Percentiles rank a stretch among this genome's conserved stretches.
These are phyloP conservation scores for Gobio occitaniae DNA, from an alignment of 2,797 vertebrate genomes.

Conservation along the genomic window DNA sequence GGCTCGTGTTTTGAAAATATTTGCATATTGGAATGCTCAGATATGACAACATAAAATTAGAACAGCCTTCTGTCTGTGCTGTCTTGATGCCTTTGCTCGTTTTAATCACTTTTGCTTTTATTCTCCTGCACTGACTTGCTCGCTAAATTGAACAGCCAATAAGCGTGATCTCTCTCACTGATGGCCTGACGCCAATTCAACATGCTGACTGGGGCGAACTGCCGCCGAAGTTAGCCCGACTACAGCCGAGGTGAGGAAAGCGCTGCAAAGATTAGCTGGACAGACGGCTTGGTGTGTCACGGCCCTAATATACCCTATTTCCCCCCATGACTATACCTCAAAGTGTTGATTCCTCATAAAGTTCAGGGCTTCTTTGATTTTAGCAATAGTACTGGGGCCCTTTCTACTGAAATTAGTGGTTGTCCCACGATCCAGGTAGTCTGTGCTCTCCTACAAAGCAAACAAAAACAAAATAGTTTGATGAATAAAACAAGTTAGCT, in stretches of 20 bases:
- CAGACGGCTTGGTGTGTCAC: neutral
- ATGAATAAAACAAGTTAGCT: neutral
- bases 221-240: neutral
- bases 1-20: neutral
- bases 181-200: neutral
- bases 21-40: neutral
- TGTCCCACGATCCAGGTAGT: slow-evolving; percentile 93
- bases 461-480: neutral
- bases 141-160: neutral
- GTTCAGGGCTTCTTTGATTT: slow-evolving; percentile 98
- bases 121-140: neutral
- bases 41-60: neutral
- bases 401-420: slow-evolving; percentile 94
- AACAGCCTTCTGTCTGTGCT: neutral
- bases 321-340: slow-evolving; percentile 80
- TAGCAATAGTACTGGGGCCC: slow-evolving; percentile 96
- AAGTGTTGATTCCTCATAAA: slow-evolving; percentile 99
- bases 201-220: neutral
- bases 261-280: neutral
- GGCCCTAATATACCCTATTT: neutral
- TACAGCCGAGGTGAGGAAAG: neutral
- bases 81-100: neutral
- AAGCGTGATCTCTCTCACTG: too few relatives aligned
- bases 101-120: neutral
- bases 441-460: slow-evolving; percentile 86